phyloP scores from a whole-genome alignment of 2,113 vertebrate species.

The Antigone vipio region DNA sequence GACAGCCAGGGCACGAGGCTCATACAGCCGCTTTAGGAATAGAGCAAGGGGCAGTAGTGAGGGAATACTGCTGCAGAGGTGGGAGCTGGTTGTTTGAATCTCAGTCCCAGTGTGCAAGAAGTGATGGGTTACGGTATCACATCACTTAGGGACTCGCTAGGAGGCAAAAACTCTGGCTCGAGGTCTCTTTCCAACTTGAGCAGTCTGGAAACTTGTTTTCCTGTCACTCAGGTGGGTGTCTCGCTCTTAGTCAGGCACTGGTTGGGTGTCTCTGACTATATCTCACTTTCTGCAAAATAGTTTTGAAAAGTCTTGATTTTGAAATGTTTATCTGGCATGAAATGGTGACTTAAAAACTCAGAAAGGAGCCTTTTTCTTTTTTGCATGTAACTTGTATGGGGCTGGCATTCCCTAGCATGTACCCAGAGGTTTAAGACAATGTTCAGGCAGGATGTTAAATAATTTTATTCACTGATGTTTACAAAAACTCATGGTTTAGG shows the following conservation, averaged over 20 bases:
- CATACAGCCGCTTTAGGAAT: background rate
- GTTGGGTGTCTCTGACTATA: background rate
- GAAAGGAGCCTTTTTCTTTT: background rate
- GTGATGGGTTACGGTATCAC: background rate
- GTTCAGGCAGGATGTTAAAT: conserved; percentile 35
- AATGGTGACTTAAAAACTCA: background rate
- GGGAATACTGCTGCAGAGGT: background rate
- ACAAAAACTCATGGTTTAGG: conserved; percentile 7
- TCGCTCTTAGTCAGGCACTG: background rate
- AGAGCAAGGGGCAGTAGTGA: background rate
- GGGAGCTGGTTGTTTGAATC: background rate
- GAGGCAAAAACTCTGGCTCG: background rate
- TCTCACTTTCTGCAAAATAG: background rate
- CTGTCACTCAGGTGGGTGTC: rapidly evolving
- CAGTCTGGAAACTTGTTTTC: background rate
- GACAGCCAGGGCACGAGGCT: background rate
- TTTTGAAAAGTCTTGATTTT: background rate
- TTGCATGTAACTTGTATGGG: background rate
- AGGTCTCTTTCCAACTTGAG: background rate
- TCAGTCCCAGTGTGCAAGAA: background rate
- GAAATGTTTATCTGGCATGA: background rate
- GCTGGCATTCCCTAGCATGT: background rate
- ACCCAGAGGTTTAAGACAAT: conserved; percentile 14
- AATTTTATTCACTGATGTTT: conserved; percentile 42
- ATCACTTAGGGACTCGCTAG: background rate